Base-by-base conservation (phyloP, 2,113 vertebrate genomes). In the Paramormyrops kingsleyae region DNA sequence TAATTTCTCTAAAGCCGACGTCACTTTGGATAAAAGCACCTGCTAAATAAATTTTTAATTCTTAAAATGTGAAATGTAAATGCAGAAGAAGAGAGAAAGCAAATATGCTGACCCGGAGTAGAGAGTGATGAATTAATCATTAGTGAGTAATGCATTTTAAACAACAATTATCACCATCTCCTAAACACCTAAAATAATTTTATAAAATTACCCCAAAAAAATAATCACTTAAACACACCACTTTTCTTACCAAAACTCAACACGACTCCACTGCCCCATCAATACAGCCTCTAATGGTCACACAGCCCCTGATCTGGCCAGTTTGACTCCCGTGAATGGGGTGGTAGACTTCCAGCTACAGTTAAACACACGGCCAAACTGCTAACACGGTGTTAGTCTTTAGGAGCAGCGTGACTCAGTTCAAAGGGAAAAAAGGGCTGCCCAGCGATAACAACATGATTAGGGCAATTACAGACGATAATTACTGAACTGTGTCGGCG, bases 401-500 rank as follows among this genome's bases (percentile, higher is more conserved):
- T 27, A 53, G 85, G 35, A 35, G 85, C 50, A 19, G 85, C 5
- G 50, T 27, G 50, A 87, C 50, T 56, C 50, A 49, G 44, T 53
- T 35, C 85, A 87, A 52, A 87, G 17, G 47, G 13, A n/a, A 19
- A 52, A 87, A 31, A 87, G 5, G 44, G 50, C 85, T 53, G 85
- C 15, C 85, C 85, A 56, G 39, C 56, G 89, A 92, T 93, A 93
- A 94, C 93, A 90, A 92, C 88, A 92, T 92, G 94, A 95, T 95
- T 93, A 93, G 62, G 89, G 91, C 91, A 92, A 93, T 94, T 94
- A 91, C 62, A 90, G 66, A 91, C 74, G 86, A 90, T 86, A 92
- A 94, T 93, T 90, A 88, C 44, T 90, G 70, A 87, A 92, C 44
- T 88, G 91, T 56, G 91, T 92, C 88, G 87, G 56, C 47, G 89